Base-by-base conservation (phyloP, 1,140 invertebrate species). In the Mesaphorura yosii region DNA sequence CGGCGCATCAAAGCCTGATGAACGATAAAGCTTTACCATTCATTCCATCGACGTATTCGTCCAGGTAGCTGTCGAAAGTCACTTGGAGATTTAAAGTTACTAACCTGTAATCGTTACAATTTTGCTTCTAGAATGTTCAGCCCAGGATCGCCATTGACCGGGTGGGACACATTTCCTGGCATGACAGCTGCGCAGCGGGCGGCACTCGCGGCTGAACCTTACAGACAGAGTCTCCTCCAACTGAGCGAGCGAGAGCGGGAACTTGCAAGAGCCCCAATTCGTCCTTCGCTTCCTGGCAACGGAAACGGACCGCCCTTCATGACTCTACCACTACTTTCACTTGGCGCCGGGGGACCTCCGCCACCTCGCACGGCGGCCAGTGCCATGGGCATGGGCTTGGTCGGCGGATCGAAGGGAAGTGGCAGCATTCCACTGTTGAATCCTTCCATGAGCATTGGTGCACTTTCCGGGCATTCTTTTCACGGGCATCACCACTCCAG, bases 121-220 rank as follows among this genome's bases (percentile, higher is more conserved):
- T n/a, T n/a, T n/a, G n/a, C n/a, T 47, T n/a, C n/a, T 22, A 58
- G 60, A 37, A 39, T 62, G 29, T 62, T 46, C 44, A 50, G 51
- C 27, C 53, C 55, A 17, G 40, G 38, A 19, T 62, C 60, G 23
- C 53, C 59, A 23, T 37, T 61, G 15, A 49, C 47, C 6, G 50
- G 22, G 12, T 62, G 60, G 60, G 60, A 62, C 19, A 38, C 60
- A 28, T 62, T 62, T 40, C 47, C 53, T 20, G 23, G 48, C 48
- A 26, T 51, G 55, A 28, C 29, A 55, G 17, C 31, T 4, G 19
- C 42, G 27, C 47, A 46, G 26, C 56, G 57, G 12, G 26, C 57
- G 27, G 52, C 59, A 51, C 28, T 31, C 0, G 37, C 29, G 28
- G 46, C 51, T 1, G 58, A 60, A 25, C 57, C 58, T 15, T 60